These are phyloP conservation scores for Parauchenoglanis punctatus DNA, from an alignment of 2,797 vertebrate genomes.

Conservation along the genomic window DNA sequence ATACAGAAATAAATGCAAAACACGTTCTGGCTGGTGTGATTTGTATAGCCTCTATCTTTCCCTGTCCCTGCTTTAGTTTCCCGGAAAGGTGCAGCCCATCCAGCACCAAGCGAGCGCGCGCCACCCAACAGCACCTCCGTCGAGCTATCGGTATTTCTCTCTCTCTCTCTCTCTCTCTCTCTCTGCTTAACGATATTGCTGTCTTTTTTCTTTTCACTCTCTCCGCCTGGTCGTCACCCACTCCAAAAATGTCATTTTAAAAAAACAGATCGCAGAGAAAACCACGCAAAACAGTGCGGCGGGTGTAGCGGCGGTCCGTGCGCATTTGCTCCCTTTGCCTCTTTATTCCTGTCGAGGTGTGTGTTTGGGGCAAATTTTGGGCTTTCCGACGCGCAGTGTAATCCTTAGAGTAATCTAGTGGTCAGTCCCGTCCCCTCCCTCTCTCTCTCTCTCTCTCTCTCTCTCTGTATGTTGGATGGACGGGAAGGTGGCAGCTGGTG, in stretches of 20 bases:
- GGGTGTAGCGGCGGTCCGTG: neutral
- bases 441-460: conserved; percentile 44
- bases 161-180: conserved; percentile 16
- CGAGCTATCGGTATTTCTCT: neutral
- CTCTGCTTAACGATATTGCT: neutral
- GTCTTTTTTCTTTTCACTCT: conserved; percentile 4
- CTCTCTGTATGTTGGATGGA: conserved; percentile 44
- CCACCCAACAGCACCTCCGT: conserved; percentile 20
- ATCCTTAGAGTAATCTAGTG: conserved; percentile 49
- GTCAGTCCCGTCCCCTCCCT: conserved; percentile 37
- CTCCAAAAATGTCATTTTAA: neutral
- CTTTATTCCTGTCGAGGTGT: conserved; percentile 9
- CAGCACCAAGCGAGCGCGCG: conserved; percentile 30
- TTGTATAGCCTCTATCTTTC: neutral
- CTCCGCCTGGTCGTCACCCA: neutral
- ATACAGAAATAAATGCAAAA: neutral
- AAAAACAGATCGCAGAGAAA: neutral
- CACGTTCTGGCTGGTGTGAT: neutral
- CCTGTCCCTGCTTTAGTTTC: conserved; percentile 24
- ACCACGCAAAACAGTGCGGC: neutral
- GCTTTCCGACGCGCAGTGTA: conserved; percentile 20
- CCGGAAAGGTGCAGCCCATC: conserved; percentile 30
- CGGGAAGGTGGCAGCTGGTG: conserved; percentile 60
- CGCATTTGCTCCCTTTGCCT: conserved; percentile 1
- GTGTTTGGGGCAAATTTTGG: conserved; percentile 37